Evolutionary conservation across 92 coral and sea anemone species (phyloP), one percentile per base, ranked within the genome.

Genomic region (Palythoa caribaeorum): DNA sequence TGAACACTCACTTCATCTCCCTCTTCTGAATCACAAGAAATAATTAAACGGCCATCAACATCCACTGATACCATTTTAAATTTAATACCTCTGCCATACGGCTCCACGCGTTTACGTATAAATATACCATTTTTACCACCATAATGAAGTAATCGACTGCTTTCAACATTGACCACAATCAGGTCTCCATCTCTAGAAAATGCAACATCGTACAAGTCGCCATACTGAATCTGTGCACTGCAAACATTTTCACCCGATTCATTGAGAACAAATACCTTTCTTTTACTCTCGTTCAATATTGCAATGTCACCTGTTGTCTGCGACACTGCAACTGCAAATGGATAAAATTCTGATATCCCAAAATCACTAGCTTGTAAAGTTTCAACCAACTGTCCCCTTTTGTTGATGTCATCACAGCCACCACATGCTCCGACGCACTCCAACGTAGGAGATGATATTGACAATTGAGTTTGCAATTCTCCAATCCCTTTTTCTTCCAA

Each of bases 241-340:
- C 86, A 81, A 81, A 81, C 86, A 3, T 81, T 66, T 12, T 81
- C 38, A 5, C 86, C 75, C 0, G n/a, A n/a, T 35, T 81, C 86
- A 66, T 20, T 47, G 19, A 81, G 6, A 20, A 81, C 62, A 11
- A 65, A 50, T 14, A 81, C 86, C 20, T 69, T 81, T 19, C 76
- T 81, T 40, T 63, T 81, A 35, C 40, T 81, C 28, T 65, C 86
- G 66, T 14, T 66, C 20, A 81, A 36, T 81, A 81, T 47, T 66
- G 86, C 86, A 66, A 81, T 68, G 15, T 81, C 86, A 66, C 76
- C 86, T 65, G 86, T 81, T 47, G 21, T 5, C 13, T 81, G 86
- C 21, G 86, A 81, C 44, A 66, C 76, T 66, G 86, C 75, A 81
- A 81, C 86, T 63, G 86, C 86, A 81, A 20, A 81, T 5, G 86